These are phyloP conservation scores for Tetropium fuscum DNA, from an alignment of 2,888 invertebrate species.

Conservation along the genomic window DNA sequence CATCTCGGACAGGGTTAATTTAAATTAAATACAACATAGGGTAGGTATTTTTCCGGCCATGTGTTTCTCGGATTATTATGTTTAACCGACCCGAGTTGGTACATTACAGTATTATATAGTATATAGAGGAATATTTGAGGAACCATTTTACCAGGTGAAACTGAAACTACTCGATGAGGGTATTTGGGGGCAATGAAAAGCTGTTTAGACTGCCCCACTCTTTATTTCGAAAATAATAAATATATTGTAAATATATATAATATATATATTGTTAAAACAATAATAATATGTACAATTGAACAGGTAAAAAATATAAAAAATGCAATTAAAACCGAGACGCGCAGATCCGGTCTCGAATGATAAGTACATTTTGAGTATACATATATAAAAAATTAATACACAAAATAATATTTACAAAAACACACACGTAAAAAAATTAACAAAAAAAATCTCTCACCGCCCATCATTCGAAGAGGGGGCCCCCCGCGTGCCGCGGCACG, in stretches of 20 bases:
- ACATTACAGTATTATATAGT: no score
- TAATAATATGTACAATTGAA: conserved; percentile 26
- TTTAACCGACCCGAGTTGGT: no score
- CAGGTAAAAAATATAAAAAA: conserved; percentile 35
- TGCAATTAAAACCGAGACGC: conserved; percentile 44
- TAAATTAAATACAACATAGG: no score
- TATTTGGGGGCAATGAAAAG: conserved; percentile 7
- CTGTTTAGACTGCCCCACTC: conserved; percentile 7
- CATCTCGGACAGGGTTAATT: no score
- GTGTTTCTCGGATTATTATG: no score
- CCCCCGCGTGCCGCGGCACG: no score
- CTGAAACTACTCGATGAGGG: no score
- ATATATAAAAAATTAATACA: conserved; percentile 29
- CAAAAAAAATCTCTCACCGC: conserved; percentile 24
- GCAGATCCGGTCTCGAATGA: conserved; percentile 38
- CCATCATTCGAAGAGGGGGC: neutral
- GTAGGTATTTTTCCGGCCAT: no score
- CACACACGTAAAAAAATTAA: conserved; percentile 29
- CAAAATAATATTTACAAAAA: conserved; percentile 23
- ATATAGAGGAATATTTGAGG: no score
- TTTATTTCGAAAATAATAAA: conserved; percentile 30
- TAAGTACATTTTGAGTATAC: conserved; percentile 43
- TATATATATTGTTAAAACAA: conserved; percentile 15
- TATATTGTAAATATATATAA: conserved; percentile 15
- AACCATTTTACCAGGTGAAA: no score